phyloP scores from a whole-genome alignment of 2,113 vertebrate genomes.

The Falco punctatus region DNA sequence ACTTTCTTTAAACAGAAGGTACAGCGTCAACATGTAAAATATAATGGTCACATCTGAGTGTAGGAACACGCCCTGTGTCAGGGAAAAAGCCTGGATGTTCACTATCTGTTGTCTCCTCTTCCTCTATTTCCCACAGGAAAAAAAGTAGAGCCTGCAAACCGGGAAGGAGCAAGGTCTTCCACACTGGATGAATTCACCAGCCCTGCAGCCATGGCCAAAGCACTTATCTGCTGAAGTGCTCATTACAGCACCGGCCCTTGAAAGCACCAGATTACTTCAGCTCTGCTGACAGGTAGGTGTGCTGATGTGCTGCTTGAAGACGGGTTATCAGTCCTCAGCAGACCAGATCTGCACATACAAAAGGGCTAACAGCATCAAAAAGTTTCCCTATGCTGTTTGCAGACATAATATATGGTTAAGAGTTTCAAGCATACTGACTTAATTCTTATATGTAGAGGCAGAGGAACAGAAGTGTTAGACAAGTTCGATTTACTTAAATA shows the following conservation, averaged over 20 bases:
- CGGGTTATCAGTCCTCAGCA: neutral
- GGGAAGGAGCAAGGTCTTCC: neutral
- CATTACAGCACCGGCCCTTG: neutral
- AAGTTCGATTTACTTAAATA: neutral
- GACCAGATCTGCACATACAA: fast-evolving
- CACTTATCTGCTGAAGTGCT: neutral
- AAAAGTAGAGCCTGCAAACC: neutral
- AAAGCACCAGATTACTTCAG: neutral
- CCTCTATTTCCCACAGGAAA: neutral
- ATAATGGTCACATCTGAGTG: neutral
- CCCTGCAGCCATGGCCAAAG: neutral
- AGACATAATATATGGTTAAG: neutral
- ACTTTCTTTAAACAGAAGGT: neutral
- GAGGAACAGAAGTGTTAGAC: neutral
- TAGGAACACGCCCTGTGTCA: neutral
- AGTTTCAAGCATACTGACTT: neutral
- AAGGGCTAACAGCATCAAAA: neutral
- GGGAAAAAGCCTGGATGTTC: neutral
- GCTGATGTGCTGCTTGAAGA: neutral
- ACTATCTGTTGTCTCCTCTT: neutral
- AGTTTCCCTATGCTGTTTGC: neutral
- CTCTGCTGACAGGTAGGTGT: fast-evolving
- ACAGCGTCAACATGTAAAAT: fast-evolving
- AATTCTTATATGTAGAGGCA: neutral
- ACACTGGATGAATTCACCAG: neutral